Evolutionary conservation across 2,888 invertebrate species (phyloP), one percentile per base, ranked within the genome.

Genomic region (Hemaris fuciformis): DNA sequence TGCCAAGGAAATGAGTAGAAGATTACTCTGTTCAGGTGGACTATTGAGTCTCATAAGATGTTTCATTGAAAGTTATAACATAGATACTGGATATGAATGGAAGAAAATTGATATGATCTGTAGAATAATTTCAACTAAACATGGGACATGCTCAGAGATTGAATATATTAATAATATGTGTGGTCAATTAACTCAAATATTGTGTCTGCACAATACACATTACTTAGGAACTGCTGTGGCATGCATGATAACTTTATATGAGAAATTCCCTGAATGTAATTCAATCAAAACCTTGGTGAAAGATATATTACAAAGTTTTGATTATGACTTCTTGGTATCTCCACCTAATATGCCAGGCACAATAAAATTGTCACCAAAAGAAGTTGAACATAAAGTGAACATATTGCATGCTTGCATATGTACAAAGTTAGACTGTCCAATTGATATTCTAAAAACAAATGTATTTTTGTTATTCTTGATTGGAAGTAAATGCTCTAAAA

Each of bases 71-170:
- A 89, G 84, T 64, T 89, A 93, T 70, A 74, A 80, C 41, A 81
- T 91, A 61, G 94, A 95, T 70, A 88, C 89, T 18, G 94, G 94
- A 0, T 86, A 88, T 70, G 94, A 95, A 71, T 96, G 96, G 96
- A 92, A 93, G 73, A 94, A 94, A 79, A 91, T 95, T 71, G 94
- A 96, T 62, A 91, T 94, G 71, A 93, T 96, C 63, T 94, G 94
- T 57, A 94, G 94, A 84, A 89, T 97, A 62, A 91, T 96, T 62
- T 84, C 94, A 62, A 89, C 91, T 31, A 93, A 90, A 69, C 93
- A 94, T 70, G 93, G 93, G 53, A 85, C 72, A 60, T 66, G 70
- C 34, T 75, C 91, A 67, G 81, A 90, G 34, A 80, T 82, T 42
- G 87, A 93, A 60, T 95, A 95, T 79, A 84, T 94, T n/a, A 71